Evolutionary conservation across 1,140 invertebrate genomes (phyloP), one percentile per base, ranked within the genome.

Genomic region (Macrostomum lignano): DNA sequence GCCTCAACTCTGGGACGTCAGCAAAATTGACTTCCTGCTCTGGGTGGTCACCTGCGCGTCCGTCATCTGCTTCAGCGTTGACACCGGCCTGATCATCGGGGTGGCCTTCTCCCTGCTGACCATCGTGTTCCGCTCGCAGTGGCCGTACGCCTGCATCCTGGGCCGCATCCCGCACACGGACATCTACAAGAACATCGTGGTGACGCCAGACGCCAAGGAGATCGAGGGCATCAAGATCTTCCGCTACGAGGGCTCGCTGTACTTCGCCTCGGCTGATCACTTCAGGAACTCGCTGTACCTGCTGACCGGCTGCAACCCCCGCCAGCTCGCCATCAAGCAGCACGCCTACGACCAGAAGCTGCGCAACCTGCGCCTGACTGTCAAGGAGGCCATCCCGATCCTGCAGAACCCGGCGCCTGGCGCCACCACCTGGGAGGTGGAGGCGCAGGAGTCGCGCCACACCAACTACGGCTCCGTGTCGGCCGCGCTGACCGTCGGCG

Each of bases 61-160:
- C 1, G 75, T 77, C 0, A 57, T 78, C 6, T 43, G 82, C 5
- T 52, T 86, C 3, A 75, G 84, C 46, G 77, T 88, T 38, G 77
- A 82, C 44, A 61, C 72, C 38, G 74, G 74, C 7, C 58, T 86
- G 15, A 38, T 57, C 14, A 63, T 71, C 1, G 76, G 76, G 3
- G 59, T 78, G 3, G 40, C 68, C 2, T 55, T 72, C 2, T 74
- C 72, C n/a, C 48, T 78, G 0, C 52, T 67, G 3, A 67, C 69
- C 20, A 58, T 78, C 21, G 64, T 77, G 25, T 43, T 58, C 23
- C 44, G 60, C 33, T 49, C 36, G 28, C 49, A 55, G 32, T 43
- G 44, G 50, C 49, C 54, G 1, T 47, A 55, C 38, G 40, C 44
- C 2, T 46, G 46, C 39, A 11, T 53, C 7, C 17, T 55, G 14